Base-by-base conservation (phyloP, 2,888 invertebrate species). In the Lepidocyrtoides sp. region DNA sequence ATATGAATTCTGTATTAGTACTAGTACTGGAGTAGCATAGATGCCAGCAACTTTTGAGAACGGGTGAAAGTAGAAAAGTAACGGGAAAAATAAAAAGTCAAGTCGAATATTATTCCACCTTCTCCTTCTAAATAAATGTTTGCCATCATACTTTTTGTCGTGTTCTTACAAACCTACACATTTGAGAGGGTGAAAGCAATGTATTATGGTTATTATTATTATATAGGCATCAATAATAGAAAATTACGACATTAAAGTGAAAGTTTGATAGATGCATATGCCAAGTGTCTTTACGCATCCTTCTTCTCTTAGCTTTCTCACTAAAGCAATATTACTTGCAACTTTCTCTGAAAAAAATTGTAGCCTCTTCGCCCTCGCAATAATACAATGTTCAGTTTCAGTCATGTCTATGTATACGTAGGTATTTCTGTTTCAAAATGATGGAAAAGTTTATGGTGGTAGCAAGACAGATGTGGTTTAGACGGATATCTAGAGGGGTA, bases 121-220 rank as follows among this genome's bases (percentile, higher is more conserved):
- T 41, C n/a, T 20, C 44, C 72, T 41, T 72, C 41, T 17, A 26
- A 26, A 75, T 51, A 75, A 75, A 75, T 75, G 48, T 23, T 23
- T 48, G 75, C 75, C 48, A 44, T 75, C 48, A 75, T 75, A 75
- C 51, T 75, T 75, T 29, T n/a, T 75, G 75, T 75, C 48, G 5
- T 48, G 48, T 26, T 75, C 26, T 44, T 51, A 2, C 2, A 0
- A n/a, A 23, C 5, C 32, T 36, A 17, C 23, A 20, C 20, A 4
- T 20, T 57, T 1, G 48, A 48, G 57, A 57, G 60, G 23, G 26
- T 29, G 29, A 63, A 10, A 14, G 20, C 7, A 57, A 20, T 20
- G 36, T 7, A 36, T 36, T n/a, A n/a, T n/a, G n/a, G n/a, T n/a
- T n/a, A n/a, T n/a, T n/a, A n/a, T 5, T 26, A 60, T 60, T 3